A percentile compares a stretch with the other conserved stretches of the same genome.
phyloP scores from a whole-genome alignment of 2,888 invertebrate genomes.

The Tetragnatha montana region DNA sequence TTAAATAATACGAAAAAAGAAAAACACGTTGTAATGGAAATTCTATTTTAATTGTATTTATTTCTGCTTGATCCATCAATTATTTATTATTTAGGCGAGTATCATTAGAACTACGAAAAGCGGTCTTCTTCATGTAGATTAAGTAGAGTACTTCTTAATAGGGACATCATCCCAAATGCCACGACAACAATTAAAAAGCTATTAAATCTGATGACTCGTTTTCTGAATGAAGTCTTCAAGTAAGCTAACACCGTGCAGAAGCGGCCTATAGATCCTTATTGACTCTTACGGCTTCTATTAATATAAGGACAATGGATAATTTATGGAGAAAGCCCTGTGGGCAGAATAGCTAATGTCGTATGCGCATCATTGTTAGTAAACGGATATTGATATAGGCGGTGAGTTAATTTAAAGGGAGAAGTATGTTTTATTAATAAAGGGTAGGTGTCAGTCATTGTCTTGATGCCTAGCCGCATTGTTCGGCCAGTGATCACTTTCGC shows the following conservation, averaged over 20 bases:
- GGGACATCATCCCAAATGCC: too few relatives aligned
- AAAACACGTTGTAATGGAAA: too few relatives aligned
- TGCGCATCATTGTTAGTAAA: not conserved
- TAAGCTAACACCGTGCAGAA: not conserved
- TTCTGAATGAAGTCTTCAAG: too few relatives aligned
- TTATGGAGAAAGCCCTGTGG: not conserved
- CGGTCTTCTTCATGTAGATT: too few relatives aligned
- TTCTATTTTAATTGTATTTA: too few relatives aligned
- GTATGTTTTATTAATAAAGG: not conserved
- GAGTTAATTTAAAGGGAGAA: not conserved
- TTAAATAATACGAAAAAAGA: too few relatives aligned
- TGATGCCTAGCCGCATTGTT: constrained; percentile 10
- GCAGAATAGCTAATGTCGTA: not conserved
- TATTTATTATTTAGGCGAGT: too few relatives aligned
- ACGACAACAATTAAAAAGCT: too few relatives aligned
- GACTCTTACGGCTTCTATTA: not conserved
- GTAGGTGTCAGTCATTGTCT: not conserved
- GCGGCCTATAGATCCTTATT: not conserved
- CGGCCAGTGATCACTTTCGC: constrained; percentile 9
- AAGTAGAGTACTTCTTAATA: too few relatives aligned
- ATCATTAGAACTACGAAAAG: too few relatives aligned
- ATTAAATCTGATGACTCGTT: too few relatives aligned
- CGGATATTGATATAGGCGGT: not conserved
- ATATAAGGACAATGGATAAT: not conserved
- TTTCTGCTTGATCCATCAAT: too few relatives aligned